A percentile compares a stretch with the other conserved stretches of the same genome.
These are phyloP conservation scores for Harpagoxenus sublaevis DNA, from an alignment of 2,888 invertebrate species.

Conservation along the genomic window DNA sequence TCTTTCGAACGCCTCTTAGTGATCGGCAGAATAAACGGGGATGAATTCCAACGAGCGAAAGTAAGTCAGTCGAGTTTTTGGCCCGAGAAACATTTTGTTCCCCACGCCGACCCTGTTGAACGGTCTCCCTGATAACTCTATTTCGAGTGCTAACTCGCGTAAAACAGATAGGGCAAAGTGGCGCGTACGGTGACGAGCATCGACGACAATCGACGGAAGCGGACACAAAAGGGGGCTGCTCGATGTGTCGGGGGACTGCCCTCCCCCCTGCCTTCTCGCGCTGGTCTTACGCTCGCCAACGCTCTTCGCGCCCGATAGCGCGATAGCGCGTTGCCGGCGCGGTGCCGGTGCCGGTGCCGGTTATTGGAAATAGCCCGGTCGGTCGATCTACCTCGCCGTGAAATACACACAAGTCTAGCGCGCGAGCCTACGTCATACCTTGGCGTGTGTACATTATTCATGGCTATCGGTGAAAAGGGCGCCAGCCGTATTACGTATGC, in stretches of 20 bases:
- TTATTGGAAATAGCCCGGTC: conserved; percentile 78
- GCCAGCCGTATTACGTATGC: conserved; percentile 85
- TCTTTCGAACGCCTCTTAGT: not conserved
- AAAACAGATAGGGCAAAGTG: conserved; percentile 43
- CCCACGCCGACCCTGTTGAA: not conserved
- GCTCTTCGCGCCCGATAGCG: conserved; percentile 27
- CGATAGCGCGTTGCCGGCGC: conserved; percentile 69
- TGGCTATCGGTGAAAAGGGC: conserved; percentile 85
- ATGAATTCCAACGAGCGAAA: not conserved
- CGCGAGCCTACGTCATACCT: conserved; percentile 82
- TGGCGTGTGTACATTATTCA: conserved; percentile 85
- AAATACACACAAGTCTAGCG: conserved; percentile 76
- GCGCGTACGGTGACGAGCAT: not conserved
- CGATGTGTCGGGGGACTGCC: not conserved
- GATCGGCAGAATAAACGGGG: not conserved
- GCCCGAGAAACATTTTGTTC: not conserved
- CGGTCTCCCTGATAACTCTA: conserved; percentile 24
- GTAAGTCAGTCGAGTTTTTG: conserved; percentile 1
- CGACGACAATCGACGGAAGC: conserved; percentile 52
- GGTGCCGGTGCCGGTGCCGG: conserved; percentile 42
- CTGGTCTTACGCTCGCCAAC: conserved; percentile 38
- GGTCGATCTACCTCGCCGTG: conserved; percentile 78
- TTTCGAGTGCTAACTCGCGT: conserved; percentile 30
- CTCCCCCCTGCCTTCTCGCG: conserved; percentile 15
- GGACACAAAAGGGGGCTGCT: conserved; percentile 27